A percentile compares a stretch with the other conserved stretches of the same genome.
phyloP scores from a whole-genome alignment of 1,140 invertebrate genomes.

The Mercenaria mercenaria region DNA sequence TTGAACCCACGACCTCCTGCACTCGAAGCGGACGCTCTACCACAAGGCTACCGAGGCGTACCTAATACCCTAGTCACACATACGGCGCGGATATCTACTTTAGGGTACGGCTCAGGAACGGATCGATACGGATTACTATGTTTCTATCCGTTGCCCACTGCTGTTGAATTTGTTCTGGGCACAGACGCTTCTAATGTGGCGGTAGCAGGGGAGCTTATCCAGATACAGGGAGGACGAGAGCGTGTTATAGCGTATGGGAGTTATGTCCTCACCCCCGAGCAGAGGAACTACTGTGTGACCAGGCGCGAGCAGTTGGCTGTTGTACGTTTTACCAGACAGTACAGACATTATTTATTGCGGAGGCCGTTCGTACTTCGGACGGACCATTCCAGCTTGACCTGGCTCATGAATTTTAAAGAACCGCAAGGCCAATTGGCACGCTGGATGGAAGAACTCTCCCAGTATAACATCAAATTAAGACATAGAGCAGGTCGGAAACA shows the following conservation, averaged over 20 bases:
- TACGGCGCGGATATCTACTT: too few relatives aligned
- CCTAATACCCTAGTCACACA: too few relatives aligned
- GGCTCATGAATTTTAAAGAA: constrained; percentile 46
- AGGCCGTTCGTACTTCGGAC: constrained; percentile 41
- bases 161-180: constrained; percentile 65
- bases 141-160: constrained; percentile 6
- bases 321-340: constrained; percentile 43
- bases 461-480: constrained; percentile 11
- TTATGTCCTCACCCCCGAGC: neutral
- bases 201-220: neutral
- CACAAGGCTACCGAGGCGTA: too few relatives aligned
- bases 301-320: constrained; percentile 46
- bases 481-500: constrained; percentile 23
- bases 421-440: constrained; percentile 14
- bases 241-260: neutral
- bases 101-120: too few relatives aligned
- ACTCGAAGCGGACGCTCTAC: too few relatives aligned
- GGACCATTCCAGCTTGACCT: constrained; percentile 46
- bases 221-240: neutral
- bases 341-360: constrained; percentile 43
- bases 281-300: constrained; percentile 1
- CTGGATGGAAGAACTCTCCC: constrained; percentile 16
- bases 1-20: too few relatives aligned
- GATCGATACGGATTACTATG: too few relatives aligned
- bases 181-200: constrained; percentile 68